phyloP scores from a whole-genome alignment of 2,113 vertebrate species.

The Lepisosteus osseus region DNA sequence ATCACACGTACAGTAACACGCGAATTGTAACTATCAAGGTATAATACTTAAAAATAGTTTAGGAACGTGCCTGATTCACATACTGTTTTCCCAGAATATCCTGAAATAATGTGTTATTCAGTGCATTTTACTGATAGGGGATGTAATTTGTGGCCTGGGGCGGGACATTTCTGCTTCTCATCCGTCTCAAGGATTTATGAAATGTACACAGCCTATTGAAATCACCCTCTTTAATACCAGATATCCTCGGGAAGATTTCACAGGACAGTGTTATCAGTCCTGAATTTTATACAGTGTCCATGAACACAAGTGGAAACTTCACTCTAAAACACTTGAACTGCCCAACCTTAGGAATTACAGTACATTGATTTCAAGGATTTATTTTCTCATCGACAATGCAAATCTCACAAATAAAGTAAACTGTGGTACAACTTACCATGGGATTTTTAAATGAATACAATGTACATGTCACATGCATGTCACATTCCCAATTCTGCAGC shows the following conservation, averaged over 20 bases:
- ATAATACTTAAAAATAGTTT: slow-evolving; percentile 10
- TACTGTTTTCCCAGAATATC: slow-evolving; percentile 10
- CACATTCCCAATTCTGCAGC: too few relatives aligned
- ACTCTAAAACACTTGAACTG: too few relatives aligned
- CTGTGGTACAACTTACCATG: too few relatives aligned
- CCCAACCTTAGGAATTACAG: too few relatives aligned
- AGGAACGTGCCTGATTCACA: slow-evolving; percentile 19
- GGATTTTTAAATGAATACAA: too few relatives aligned
- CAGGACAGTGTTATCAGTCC: not conserved
- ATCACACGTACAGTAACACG: slow-evolving; percentile 7
- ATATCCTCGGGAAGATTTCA: not conserved
- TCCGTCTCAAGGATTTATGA: not conserved
- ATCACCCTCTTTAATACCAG: not conserved
- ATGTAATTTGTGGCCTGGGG: not conserved
- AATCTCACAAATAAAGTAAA: too few relatives aligned
- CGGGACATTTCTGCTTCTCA: not conserved
- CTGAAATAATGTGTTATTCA: not conserved
- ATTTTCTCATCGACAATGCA: too few relatives aligned
- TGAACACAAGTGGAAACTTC: too few relatives aligned
- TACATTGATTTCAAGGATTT: too few relatives aligned
- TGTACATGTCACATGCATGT: too few relatives aligned
- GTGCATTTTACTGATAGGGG: too few relatives aligned
- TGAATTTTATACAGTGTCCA: not conserved
- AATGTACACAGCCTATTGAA: not conserved
- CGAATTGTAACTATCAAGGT: slow-evolving; percentile 8